Evolutionary conservation across 2,888 invertebrate species (phyloP).

Genomic region (Fragum fragum): DNA sequence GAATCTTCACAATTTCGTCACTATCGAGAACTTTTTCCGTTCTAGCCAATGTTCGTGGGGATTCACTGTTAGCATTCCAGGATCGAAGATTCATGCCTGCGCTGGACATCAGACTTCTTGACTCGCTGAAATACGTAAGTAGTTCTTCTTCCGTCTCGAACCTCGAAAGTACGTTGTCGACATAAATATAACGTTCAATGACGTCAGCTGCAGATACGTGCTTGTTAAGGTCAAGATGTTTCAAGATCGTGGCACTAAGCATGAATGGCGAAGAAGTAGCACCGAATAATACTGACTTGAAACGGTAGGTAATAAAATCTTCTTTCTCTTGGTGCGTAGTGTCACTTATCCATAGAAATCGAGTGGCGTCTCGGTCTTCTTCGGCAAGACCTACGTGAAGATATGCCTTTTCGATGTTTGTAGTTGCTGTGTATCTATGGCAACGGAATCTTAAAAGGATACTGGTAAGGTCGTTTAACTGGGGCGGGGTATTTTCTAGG

Average conservation of each 20-base stretch:
- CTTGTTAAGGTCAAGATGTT: conserved; percentile 41
- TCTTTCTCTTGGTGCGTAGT: too few relatives aligned
- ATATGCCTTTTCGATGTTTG: conserved; percentile 56
- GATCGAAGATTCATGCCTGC: conserved; percentile 14
- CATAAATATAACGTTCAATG: too few relatives aligned
- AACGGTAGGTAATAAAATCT: conserved; percentile 39
- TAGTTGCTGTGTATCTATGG: conserved; percentile 36
- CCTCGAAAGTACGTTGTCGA: too few relatives aligned
- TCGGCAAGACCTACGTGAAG: not conserved
- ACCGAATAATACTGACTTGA: conserved; percentile 45
- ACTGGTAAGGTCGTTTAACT: too few relatives aligned
- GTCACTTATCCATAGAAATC: too few relatives aligned
- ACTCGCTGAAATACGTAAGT: conserved; percentile 1
- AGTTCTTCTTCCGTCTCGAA: too few relatives aligned
- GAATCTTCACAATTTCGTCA: conserved; percentile 1
- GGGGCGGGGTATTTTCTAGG: not conserved
- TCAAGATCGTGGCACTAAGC: conserved; percentile 40
- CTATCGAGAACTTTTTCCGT: not conserved
- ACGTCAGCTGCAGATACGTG: not conserved
- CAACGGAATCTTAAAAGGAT: conserved; percentile 42
- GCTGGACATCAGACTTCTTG: not conserved
- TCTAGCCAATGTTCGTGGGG: not conserved
- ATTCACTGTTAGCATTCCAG: conserved; percentile 10
- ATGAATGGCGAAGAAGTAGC: conserved; percentile 51
- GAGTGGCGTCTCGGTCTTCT: too few relatives aligned